Conservation (phyloP, 2,888 invertebrate genomes). For the Deroplatys truncata region DNA sequence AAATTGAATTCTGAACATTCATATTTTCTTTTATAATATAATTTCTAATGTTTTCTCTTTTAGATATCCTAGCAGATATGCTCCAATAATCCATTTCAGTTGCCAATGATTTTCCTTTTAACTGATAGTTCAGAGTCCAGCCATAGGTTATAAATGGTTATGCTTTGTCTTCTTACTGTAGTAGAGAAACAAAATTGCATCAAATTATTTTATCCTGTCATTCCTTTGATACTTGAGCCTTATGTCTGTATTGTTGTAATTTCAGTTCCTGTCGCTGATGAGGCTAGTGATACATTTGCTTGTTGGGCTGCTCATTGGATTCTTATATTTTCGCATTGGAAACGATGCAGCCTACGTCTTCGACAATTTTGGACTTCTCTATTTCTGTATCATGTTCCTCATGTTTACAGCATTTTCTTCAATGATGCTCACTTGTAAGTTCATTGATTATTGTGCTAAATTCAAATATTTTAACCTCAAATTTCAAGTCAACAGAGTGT, state of each 20-base stretch:
- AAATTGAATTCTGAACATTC: too few species aligned
- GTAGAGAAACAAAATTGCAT: too few species aligned
- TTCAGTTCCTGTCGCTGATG: constrained; percentile 67
- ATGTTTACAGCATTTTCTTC: constrained; percentile 94
- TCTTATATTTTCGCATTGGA: constrained; percentile 82
- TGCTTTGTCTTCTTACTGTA: too few species aligned
- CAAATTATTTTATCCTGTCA: too few species aligned
- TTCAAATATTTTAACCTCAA: neutral
- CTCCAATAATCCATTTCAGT: too few species aligned
- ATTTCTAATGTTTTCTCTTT: too few species aligned
- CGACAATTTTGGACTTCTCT: constrained; percentile 84
- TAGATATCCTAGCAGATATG: too few species aligned
- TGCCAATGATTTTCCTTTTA: too few species aligned
- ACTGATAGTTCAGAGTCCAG: too few species aligned
- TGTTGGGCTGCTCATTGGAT: constrained; percentile 78
- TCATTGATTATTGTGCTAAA: neutral
- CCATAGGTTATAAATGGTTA: too few species aligned
- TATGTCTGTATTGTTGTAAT: neutral
- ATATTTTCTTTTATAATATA: too few species aligned
- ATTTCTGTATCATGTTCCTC: constrained; percentile 88
- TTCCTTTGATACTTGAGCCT: too few species aligned
- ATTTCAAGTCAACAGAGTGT: neutral
- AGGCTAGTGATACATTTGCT: constrained; percentile 73
- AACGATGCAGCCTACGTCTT: constrained; percentile 75
- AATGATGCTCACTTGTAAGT: constrained; percentile 86